Evolutionary conservation across 2,797 vertebrate genomes (phyloP).

Genomic region (Rhabdophis nuchalis): DNA sequence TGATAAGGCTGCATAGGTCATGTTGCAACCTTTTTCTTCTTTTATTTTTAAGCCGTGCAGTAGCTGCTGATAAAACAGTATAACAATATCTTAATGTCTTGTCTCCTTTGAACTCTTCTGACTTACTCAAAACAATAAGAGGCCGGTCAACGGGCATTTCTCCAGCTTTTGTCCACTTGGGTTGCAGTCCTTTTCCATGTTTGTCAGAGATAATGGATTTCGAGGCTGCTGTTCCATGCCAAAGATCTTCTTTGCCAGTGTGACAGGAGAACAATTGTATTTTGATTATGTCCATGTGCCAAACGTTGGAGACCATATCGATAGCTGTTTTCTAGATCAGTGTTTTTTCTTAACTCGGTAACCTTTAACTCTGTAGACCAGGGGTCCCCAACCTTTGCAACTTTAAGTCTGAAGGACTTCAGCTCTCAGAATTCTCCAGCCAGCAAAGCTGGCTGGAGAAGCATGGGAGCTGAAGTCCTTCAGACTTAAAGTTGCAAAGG

Average conservation of each 20-base stretch:
- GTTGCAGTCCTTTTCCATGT: not conserved
- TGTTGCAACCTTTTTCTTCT: not conserved
- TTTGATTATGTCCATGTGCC: not conserved
- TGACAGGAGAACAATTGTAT: not conserved
- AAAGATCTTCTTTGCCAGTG: not conserved
- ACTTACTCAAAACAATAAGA: not conserved
- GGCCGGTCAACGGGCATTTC: not conserved
- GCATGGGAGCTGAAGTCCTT: not conserved
- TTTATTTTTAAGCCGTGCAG: not conserved
- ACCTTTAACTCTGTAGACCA: not conserved
- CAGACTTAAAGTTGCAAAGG: not conserved
- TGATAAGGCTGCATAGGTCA: not conserved
- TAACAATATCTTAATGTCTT: not conserved
- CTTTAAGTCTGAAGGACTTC: too few relatives aligned
- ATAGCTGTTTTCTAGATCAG: not conserved
- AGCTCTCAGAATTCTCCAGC: too few relatives aligned
- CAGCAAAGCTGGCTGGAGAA: too few relatives aligned
- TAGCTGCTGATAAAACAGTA: not conserved
- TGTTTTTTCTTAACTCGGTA: not conserved
- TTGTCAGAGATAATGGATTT: not conserved
- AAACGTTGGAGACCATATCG: not conserved
- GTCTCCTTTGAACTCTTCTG: not conserved
- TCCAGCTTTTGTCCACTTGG: not conserved
- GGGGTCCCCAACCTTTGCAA: too few relatives aligned
- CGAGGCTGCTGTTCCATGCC: not conserved